Percentiles rank a stretch among this genome's conserved stretches.
These are phyloP conservation scores for Phylloscopus trochiloides DNA, from an alignment of 2,113 vertebrate species.

Conservation along the genomic window DNA sequence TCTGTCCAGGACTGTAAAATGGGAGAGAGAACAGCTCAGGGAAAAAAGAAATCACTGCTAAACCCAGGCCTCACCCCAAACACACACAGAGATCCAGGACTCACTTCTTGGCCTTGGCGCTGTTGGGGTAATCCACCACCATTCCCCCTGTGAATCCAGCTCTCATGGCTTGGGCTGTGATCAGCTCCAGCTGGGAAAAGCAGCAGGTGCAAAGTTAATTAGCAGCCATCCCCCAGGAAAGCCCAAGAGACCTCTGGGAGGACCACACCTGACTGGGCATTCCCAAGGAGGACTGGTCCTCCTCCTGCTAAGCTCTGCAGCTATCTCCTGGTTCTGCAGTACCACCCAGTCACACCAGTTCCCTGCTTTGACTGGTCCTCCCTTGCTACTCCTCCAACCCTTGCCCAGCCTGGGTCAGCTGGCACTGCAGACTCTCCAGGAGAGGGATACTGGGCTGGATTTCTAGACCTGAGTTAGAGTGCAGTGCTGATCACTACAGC, in stretches of 20 bases:
- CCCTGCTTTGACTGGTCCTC: neutral
- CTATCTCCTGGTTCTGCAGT: neutral
- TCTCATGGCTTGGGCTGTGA: constrained; percentile 90
- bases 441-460: neutral
- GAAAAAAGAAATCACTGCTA: neutral
- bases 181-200: constrained; percentile 85
- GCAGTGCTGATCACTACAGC: neutral
- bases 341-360: neutral
- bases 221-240: neutral
- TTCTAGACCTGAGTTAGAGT: neutral
- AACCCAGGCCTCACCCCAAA: neutral
- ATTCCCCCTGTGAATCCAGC: constrained; percentile 94
- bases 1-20: neutral
- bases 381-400: neutral
- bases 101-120: constrained; percentile 95
- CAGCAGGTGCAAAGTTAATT: neutral
- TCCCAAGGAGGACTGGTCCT: neutral
- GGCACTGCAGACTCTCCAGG: neutral
- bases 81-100: neutral
- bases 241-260: neutral
- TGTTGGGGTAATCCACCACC: constrained; percentile 98
- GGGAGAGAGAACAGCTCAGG: neutral
- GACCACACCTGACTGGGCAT: rapidly evolving
- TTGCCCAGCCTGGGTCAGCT: neutral
- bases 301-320: neutral